Evolutionary conservation across 2,888 invertebrate species (phyloP).

Genomic region (Heliconius aoede): DNA sequence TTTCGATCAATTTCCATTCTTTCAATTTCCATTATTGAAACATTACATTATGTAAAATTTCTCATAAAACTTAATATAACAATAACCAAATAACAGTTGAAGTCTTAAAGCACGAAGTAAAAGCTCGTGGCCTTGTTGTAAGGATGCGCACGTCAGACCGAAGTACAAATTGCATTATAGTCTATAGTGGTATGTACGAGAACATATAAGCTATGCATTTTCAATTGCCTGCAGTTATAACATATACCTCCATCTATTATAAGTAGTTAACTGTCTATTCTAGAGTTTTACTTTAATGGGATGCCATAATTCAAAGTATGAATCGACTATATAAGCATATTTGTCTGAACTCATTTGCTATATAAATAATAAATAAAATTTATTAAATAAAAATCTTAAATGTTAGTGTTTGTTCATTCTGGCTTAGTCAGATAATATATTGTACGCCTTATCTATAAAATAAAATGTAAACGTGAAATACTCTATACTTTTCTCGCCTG

Average conservation of each 20-base stretch:
- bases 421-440: not conserved
- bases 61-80: not conserved
- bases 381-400: not conserved
- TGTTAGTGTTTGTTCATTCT: not conserved
- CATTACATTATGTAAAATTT: not conserved
- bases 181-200: constrained; percentile 31
- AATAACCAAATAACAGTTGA: not conserved
- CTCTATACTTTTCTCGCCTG: not conserved
- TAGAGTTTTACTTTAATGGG: not conserved
- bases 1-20: too few species aligned
- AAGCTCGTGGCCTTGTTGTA: constrained; percentile 60
- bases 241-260: not conserved
- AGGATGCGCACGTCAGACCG: constrained; percentile 52
- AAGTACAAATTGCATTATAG: constrained; percentile 25
- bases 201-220: constrained; percentile 37
- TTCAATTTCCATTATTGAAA: not conserved
- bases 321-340: not conserved
- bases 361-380: not conserved
- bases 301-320: not conserved
- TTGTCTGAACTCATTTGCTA: too few species aligned
- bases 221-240: not conserved
- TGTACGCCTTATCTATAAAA: too few species aligned
- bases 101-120: constrained; percentile 37
- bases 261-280: constrained; percentile 7
- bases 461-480: not conserved